Conservation (phyloP, 2,113 vertebrate species). For the Anoura caudifer region DNA sequence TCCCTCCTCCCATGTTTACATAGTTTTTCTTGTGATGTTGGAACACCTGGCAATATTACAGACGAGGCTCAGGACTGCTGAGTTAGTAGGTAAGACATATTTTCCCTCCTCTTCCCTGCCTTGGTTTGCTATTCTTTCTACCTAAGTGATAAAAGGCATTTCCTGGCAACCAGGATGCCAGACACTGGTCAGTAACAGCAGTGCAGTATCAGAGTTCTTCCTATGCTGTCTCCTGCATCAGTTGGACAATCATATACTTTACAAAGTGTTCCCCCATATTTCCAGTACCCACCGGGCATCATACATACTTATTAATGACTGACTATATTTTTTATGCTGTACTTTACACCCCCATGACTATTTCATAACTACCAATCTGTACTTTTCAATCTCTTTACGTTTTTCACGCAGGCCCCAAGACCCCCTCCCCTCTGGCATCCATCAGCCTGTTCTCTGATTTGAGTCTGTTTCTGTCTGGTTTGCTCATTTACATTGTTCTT, state of each 20-base stretch:
- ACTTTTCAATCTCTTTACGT: not conserved
- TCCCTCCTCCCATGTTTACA: too few species aligned
- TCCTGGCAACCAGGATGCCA: too few species aligned
- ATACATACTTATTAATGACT: not conserved
- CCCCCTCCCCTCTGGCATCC: not conserved
- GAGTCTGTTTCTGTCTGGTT: not conserved
- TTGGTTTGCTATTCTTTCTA: too few species aligned
- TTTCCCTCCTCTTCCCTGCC: too few species aligned
- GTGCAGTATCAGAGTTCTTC: too few species aligned
- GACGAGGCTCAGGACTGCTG: too few species aligned
- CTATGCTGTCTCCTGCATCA: too few species aligned
- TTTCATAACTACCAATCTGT: not conserved
- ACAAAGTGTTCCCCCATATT: not conserved
- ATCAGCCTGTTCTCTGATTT: not conserved
- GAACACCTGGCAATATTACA: too few species aligned
- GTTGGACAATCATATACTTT: not conserved
- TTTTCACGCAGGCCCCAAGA: not conserved
- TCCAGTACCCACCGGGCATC: not conserved
- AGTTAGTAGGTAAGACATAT: too few species aligned
- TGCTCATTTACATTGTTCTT: not conserved
- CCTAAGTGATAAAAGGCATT: too few species aligned
- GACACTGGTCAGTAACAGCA: too few species aligned
- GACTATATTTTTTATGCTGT: not conserved
- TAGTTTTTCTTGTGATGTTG: too few species aligned
- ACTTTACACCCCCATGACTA: not conserved